Evolutionary conservation across 92 coral and sea anemone species (phyloP).

Genomic region (Hydrozoanthus gracilis): DNA sequence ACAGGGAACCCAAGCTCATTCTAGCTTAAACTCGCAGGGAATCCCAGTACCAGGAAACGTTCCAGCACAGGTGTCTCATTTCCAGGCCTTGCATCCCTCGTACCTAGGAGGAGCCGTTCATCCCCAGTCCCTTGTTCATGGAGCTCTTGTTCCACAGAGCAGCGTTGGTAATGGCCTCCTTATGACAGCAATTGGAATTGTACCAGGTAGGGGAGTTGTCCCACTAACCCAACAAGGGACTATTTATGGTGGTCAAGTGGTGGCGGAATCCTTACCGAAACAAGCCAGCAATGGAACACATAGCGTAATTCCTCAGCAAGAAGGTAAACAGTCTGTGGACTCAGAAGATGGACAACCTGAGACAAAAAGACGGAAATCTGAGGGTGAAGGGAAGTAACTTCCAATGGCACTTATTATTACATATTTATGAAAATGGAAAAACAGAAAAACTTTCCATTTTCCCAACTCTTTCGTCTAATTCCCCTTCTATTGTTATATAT

Average conservation of each 20-base stretch:
- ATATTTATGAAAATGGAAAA: neutral
- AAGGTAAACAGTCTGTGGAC: conserved; percentile 49
- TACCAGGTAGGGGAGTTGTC: conserved; percentile 72
- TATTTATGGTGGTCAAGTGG: conserved; percentile 58
- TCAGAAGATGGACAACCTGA: conserved; percentile 74
- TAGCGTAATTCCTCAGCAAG: conserved; percentile 43
- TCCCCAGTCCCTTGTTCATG: conserved; percentile 73
- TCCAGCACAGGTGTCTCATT: conserved; percentile 63
- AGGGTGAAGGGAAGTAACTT: conserved; percentile 44
- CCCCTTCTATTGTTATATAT: neutral
- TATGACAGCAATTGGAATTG: conserved; percentile 76
- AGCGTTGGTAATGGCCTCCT: conserved; percentile 84
- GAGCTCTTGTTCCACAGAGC: conserved; percentile 72
- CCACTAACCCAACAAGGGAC: conserved; percentile 79
- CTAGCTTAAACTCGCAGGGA: conserved; percentile 25
- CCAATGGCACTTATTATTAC: too few relatives aligned
- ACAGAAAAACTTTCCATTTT: conserved; percentile 4
- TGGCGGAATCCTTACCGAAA: conserved; percentile 42
- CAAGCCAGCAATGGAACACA: conserved; percentile 33
- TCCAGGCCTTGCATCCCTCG: conserved; percentile 78
- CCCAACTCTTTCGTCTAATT: neutral
- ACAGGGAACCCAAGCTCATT: neutral
- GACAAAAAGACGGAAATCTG: conserved; percentile 71
- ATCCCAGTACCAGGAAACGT: conserved; percentile 50
- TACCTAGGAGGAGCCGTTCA: conserved; percentile 68